These are phyloP conservation scores for Sylvilagus floridanus DNA, from an alignment of 2,797 vertebrate species.

Conservation along the genomic window DNA sequence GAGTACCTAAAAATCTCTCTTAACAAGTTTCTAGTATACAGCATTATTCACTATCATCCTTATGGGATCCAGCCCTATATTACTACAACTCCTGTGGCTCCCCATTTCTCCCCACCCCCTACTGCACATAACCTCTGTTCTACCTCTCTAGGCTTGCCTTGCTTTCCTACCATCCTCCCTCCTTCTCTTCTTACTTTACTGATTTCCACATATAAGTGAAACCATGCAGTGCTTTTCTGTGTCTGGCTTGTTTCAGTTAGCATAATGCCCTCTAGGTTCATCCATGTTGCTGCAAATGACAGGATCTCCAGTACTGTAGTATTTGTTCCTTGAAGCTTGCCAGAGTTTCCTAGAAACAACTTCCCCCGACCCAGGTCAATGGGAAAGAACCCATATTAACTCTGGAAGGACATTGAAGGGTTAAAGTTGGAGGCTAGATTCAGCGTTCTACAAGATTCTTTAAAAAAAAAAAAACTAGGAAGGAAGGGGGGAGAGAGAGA, in stretches of 20 bases:
- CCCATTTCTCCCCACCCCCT: neutral
- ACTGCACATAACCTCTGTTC: neutral
- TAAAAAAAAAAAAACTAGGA: too few species aligned
- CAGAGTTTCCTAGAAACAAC: conserved; percentile 19
- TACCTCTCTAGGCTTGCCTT: neutral
- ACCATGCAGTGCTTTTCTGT: neutral
- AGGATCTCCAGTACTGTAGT: neutral
- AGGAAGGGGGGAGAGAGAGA: too few species aligned
- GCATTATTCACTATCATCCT: neutral
- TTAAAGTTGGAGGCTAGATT: neutral
- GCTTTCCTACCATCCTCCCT: too few species aligned
- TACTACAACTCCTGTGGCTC: too few species aligned
- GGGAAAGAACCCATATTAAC: neutral
- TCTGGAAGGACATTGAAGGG: neutral
- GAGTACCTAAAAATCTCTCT: neutral
- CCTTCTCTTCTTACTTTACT: neutral
- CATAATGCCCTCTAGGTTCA: neutral
- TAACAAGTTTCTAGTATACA: neutral
- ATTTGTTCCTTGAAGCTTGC: conserved; percentile 8
- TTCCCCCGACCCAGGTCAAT: neutral
- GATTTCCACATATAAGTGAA: neutral
- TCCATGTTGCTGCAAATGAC: neutral
- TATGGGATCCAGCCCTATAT: neutral
- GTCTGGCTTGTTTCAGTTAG: neutral
- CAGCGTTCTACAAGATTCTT: neutral